These are phyloP conservation scores for Rotaria socialis DNA, from an alignment of 2,888 invertebrate genomes.

Conservation along the genomic window DNA sequence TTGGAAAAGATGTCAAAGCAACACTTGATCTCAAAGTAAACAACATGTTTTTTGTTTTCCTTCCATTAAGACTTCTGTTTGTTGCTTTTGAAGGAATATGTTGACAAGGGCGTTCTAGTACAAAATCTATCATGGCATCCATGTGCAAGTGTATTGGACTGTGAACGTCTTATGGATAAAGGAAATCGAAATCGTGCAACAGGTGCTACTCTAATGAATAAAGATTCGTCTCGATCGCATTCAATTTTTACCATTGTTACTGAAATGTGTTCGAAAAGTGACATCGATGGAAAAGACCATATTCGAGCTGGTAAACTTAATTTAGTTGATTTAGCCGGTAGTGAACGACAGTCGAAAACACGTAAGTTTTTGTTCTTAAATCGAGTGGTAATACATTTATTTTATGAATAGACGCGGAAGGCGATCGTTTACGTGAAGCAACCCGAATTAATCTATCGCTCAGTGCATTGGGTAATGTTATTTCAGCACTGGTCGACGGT, in stretches of 20 bases:
- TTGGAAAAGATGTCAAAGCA: constrained; percentile 65
- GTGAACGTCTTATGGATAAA: constrained; percentile 70
- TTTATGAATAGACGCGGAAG: constrained; percentile 68
- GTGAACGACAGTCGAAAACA: constrained; percentile 76
- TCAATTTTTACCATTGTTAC: constrained; percentile 79
- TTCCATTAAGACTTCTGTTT: not conserved
- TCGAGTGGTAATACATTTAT: too few species aligned
- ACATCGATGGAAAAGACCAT: constrained; percentile 62
- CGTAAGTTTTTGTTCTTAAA: constrained; percentile 51
- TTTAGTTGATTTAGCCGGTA: constrained; percentile 81
- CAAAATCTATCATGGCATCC: constrained; percentile 70
- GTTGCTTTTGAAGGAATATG: constrained; percentile 61
- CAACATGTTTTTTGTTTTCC: too few species aligned
- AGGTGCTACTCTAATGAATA: constrained; percentile 82
- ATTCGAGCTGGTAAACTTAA: constrained; percentile 73
- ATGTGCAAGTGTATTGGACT: constrained; percentile 74
- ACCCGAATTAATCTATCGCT: constrained; percentile 82
- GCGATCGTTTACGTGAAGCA: constrained; percentile 78
- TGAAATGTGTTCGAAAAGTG: constrained; percentile 67
- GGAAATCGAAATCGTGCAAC: constrained; percentile 77
- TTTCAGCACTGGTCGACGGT: constrained; percentile 77
- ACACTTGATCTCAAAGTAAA: constrained; percentile 66
- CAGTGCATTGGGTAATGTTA: constrained; percentile 81
- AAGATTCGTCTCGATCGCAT: constrained; percentile 75
- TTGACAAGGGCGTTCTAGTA: constrained; percentile 68